Base-by-base conservation (phyloP, 64 coral and sea anemone species). In the Stichodactyla helianthus region DNA sequence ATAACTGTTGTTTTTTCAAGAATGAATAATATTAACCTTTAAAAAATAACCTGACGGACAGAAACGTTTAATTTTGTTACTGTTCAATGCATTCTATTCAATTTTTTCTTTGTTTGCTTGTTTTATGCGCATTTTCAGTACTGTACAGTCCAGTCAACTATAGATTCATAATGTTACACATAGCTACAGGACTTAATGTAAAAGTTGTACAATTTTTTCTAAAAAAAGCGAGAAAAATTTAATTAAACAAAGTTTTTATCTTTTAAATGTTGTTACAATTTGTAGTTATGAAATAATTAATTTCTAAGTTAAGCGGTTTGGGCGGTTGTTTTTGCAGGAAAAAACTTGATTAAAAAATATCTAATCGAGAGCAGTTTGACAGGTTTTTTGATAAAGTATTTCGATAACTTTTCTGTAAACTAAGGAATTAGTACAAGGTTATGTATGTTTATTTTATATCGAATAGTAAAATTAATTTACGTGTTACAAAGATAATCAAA, bases 331-430 rank as follows among this genome's bases (percentile, higher is more conserved):
- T 31, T 74, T 31, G 68, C 35, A 31, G 35, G 23, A 74, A 22
- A 35, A 74, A 74, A 74, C 10, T 74, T 74, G 68, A 74, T 74
- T 74, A 74, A 26, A 58, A 74, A 31, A 74, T 74, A 74, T 31
- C 26, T 74, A 74, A 74, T 74, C 68, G 9, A 7, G 5, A 8
- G 2, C 22, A 11, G 4, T 74, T 74, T 31, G 68, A 35, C 68
- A 74, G 26, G 25, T 7, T 74, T 23, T 23, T 31, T 44, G 68
- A 74, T 74, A 12, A 23, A 23, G 12, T 27, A 31, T 74, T 27
- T 23, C 4, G 68, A 74, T 74, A 74, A 27, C 4, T 13, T 74
- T 74, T 74, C 68, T 74, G 68, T 35, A 74, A 74, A 74, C 68
- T 23, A 74, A 10, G 68, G 27, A 31, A 31, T n/a, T 74, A 2